Evolutionary conservation across 2,113 vertebrate genomes (phyloP).

Genomic region (Anser brachyrhynchus): DNA sequence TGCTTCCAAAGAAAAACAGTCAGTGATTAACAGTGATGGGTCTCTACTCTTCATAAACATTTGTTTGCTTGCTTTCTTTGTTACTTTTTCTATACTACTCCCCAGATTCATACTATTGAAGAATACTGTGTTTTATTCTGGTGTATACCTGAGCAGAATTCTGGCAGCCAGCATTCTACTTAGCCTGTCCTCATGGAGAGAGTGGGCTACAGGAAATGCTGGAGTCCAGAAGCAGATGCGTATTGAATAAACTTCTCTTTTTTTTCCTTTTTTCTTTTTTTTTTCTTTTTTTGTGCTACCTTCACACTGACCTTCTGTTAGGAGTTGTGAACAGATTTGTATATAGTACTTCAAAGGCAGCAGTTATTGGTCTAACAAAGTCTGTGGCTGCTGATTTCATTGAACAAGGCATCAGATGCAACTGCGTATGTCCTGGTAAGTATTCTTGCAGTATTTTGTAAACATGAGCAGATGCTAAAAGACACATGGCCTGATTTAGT

Average conservation of each 20-base stretch:
- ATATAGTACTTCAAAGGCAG: constrained; percentile 92
- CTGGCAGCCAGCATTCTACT: background rate
- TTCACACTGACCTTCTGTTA: constrained; percentile 33
- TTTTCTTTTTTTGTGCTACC: background rate
- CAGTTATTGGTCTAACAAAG: constrained; percentile 94
- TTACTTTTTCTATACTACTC: background rate
- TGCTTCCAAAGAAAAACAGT: background rate
- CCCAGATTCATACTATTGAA: background rate
- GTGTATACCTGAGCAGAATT: background rate
- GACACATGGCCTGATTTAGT: background rate
- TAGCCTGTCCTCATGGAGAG: background rate
- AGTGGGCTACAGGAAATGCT: background rate
- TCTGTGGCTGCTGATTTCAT: constrained; percentile 93
- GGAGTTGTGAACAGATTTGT: constrained; percentile 91
- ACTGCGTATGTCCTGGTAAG: constrained; percentile 94
- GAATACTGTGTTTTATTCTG: background rate
- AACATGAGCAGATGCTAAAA: background rate
- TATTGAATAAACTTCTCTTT: background rate
- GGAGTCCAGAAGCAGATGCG: background rate
- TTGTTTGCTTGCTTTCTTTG: background rate
- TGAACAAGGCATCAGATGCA: constrained; percentile 92
- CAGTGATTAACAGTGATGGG: background rate
- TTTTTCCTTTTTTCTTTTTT: background rate
- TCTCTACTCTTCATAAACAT: background rate
- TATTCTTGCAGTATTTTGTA: background rate